These are phyloP conservation scores for Tachina lurida DNA, from an alignment of 2,888 invertebrate genomes.

Conservation along the genomic window DNA sequence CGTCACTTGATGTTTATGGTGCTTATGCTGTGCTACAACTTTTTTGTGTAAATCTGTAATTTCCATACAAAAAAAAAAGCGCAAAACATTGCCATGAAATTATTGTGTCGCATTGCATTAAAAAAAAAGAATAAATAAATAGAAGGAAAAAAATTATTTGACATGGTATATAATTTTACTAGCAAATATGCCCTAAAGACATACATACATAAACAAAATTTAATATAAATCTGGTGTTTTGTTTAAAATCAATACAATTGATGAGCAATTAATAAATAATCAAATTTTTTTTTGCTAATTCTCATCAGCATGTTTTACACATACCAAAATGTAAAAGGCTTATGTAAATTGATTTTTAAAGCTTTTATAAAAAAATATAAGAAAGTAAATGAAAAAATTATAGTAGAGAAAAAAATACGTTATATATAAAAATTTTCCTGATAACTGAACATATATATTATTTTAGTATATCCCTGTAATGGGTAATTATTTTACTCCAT, in stretches of 20 bases:
- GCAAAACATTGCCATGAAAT: slow-evolving; percentile 25
- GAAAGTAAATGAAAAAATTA: no score
- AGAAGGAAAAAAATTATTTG: slow-evolving; percentile 28
- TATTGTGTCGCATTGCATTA: slow-evolving; percentile 56
- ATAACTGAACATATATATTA: no score
- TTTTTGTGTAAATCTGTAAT: background rate
- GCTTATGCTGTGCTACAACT: background rate
- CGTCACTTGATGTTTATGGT: slow-evolving; percentile 59
- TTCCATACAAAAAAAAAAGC: slow-evolving; percentile 15
- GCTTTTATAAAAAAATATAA: no score
- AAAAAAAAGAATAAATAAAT: slow-evolving; percentile 13
- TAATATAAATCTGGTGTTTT: slow-evolving; percentile 61
- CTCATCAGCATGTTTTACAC: background rate
- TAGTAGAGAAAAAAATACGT: no score
- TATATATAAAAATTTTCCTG: no score
- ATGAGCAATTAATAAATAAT: slow-evolving; percentile 58
- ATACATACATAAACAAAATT: slow-evolving; percentile 53
- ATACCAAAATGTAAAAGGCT: background rate
- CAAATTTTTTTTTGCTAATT: background rate
- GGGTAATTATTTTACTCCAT: no score
- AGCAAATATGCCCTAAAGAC: slow-evolving; percentile 9
- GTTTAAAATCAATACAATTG: slow-evolving; percentile 58
- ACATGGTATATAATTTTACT: slow-evolving; percentile 59
- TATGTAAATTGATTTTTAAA: background rate
- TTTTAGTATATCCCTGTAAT: no score